Evolutionary conservation across 1,140 invertebrate genomes (phyloP).

Genomic region (Wasmannia auropunctata): DNA sequence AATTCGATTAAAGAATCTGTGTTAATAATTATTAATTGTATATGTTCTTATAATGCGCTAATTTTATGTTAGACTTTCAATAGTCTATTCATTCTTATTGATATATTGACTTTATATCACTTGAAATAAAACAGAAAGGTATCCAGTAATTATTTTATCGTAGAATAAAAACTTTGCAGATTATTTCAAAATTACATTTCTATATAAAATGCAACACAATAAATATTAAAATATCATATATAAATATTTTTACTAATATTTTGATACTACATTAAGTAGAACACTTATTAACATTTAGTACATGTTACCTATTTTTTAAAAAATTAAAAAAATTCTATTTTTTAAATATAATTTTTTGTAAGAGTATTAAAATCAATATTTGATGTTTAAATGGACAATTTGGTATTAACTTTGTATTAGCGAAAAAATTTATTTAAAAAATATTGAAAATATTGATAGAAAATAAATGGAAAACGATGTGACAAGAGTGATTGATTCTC

Average conservation of each 20-base stretch:
- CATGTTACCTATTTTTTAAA: background rate
- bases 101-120: background rate
- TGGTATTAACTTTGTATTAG: background rate
- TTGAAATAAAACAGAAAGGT: slow-evolving; percentile 8
- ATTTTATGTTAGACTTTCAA: background rate
- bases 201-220: background rate
- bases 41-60: background rate
- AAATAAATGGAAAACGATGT: background rate
- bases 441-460: background rate
- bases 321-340: background rate
- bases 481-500: background rate
- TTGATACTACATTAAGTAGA: background rate
- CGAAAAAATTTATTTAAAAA: background rate
- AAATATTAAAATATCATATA: background rate
- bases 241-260: background rate
- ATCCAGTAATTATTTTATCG: background rate
- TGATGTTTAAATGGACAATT: background rate
- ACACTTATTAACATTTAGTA: background rate
- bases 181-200: background rate
- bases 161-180: background rate
- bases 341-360: background rate
- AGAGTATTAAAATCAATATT: background rate
- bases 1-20: background rate
- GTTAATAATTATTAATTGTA: background rate
- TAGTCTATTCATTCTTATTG: background rate